Percentiles rank a stretch among this genome's conserved stretches.
Conservation (phyloP, 2,888 invertebrate genomes). For the Oligia strigilis region DNA sequence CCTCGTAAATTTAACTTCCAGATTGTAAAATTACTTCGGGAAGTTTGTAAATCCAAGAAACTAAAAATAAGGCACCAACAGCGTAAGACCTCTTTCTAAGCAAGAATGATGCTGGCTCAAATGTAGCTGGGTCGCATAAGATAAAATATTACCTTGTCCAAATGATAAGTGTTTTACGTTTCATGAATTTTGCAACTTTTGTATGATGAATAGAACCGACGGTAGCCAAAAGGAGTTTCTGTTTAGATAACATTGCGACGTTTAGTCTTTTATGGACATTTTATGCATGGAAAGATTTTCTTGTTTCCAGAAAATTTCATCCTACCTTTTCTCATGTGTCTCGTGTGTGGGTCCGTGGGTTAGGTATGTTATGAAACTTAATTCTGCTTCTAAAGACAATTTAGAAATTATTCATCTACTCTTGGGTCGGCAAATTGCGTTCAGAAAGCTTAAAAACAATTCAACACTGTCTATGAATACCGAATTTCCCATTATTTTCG, state of each 20-base stretch:
- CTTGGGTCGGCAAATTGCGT: background rate
- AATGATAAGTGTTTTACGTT: conserved; percentile 52
- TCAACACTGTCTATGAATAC: background rate
- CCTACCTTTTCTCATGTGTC: conserved; percentile 12
- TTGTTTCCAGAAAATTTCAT: conserved; percentile 17
- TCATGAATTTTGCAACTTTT: conserved; percentile 46
- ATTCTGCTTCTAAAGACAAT: background rate
- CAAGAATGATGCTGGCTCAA: conserved; percentile 32
- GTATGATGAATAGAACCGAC: conserved; percentile 51
- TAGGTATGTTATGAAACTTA: background rate
- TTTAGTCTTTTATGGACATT: conserved; percentile 41
- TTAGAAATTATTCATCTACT: background rate
- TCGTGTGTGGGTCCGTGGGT: too few relatives aligned
- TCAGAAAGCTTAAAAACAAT: background rate
- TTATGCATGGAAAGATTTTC: conserved; percentile 45
- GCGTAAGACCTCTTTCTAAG: background rate
- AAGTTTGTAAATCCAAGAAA: conserved; percentile 4
- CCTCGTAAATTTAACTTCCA: background rate
- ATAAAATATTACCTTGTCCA: conserved; percentile 54
- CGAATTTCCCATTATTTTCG: conserved; percentile 8
- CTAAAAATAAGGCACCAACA: conserved; percentile 9
- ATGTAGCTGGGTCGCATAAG: conserved; percentile 26
- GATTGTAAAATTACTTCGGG: background rate
- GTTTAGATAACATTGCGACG: conserved; percentile 45
- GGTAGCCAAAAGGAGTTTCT: conserved; percentile 47